phyloP scores from a whole-genome alignment of 2,797 vertebrate species.

The Lepus townsendii region DNA sequence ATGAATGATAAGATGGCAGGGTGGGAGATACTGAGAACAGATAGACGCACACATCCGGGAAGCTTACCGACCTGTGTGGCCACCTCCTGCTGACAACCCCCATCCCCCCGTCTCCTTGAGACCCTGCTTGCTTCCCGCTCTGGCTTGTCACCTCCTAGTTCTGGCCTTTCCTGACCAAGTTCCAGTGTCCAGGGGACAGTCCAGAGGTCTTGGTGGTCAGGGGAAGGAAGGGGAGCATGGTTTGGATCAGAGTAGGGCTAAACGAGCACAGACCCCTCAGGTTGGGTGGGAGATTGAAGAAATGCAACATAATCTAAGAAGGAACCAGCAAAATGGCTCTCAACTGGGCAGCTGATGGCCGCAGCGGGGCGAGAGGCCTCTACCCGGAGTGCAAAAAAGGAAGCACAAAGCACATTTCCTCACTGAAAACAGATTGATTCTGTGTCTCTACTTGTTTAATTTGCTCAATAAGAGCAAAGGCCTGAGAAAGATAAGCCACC shows the following conservation, averaged over 20 bases:
- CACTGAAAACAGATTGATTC: background rate
- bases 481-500: background rate
- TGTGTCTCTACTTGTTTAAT: background rate
- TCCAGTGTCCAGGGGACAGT: background rate
- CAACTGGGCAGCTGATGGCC: background rate
- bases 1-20: background rate
- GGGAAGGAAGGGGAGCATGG: background rate
- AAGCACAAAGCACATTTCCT: background rate
- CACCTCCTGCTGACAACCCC: rapidly evolving
- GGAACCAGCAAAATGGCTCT: background rate
- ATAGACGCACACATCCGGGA: background rate
- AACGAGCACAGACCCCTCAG: background rate
- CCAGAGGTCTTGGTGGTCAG: constrained; percentile 7
- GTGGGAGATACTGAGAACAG: background rate
- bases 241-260: background rate
- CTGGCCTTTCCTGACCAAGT: constrained; percentile 17
- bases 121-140: background rate
- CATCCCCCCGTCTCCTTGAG: background rate
- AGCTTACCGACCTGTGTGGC: background rate
- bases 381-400: background rate
- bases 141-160: background rate
- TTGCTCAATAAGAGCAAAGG: constrained; percentile 30
- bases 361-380: background rate
- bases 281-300: background rate
- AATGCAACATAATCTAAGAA: background rate